Base-by-base conservation (phyloP, 1,140 invertebrate genomes). In the Gonatopus flavifemur region DNA sequence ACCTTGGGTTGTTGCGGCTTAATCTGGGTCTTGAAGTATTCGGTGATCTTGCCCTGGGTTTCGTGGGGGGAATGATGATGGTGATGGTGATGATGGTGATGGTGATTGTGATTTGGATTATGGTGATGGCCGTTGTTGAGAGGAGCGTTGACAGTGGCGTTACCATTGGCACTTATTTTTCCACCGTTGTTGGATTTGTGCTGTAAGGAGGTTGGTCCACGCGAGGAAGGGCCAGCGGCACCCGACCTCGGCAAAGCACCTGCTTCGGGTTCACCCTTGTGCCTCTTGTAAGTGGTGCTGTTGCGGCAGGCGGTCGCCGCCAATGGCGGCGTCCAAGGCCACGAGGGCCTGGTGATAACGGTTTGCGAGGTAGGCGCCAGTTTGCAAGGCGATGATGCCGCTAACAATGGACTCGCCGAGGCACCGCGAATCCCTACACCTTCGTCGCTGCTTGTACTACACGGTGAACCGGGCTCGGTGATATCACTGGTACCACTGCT, bases 381-480 rank as follows among this genome's bases (percentile, higher is more conserved):
- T 58, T 75, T 76, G 67, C 61, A 52, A 67, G 67, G 75, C 62
- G 79, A 73, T 66, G 79, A 76, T 67, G n/a, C n/a, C n/a, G n/a
- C n/a, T n/a, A n/a, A n/a, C n/a, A 78, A 47, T 49, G 70, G 71
- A 51, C 69, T 78, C 49, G 74, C 68, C 62, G 76, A 78, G 62
- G 76, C 74, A 40, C 77, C 79, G 45, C 72, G 76, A 38, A 74
- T 49, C 24, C 62, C 69, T 46, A 77, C 62, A 25, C 75, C 76
- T 16, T 78, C 76, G 67, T 79, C 76, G 55, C 74, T 75, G 33
- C 76, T 73, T 21, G 84, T 86, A 69, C 87, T 89, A 70, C 84
- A 88, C 52, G 90, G 89, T 30, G 88, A 91, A 22, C 87, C 87
- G 22, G 89, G 89, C 72, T 91, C 89, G 49, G 89, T 87, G 59